Conservation (phyloP, 2,113 vertebrate species). For the Nycticryphes semicollaris region DNA sequence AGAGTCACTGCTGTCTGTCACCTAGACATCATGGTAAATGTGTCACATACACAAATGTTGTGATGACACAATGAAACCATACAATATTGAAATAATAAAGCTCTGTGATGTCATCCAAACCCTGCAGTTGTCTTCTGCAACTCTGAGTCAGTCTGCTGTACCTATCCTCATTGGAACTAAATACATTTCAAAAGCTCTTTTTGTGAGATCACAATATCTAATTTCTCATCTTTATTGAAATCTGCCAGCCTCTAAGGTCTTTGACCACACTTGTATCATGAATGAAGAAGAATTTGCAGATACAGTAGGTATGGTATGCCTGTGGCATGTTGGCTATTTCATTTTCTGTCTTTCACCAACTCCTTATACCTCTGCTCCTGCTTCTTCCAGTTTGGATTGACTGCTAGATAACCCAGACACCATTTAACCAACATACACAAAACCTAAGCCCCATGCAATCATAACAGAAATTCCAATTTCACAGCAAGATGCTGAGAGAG, state of each 20-base stretch:
- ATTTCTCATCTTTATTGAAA: not conserved
- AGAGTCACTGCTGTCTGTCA: not conserved
- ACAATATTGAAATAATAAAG: not conserved
- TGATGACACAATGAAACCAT: not conserved
- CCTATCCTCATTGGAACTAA: not conserved
- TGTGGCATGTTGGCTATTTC: not conserved
- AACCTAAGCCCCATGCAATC: conserved; percentile 11
- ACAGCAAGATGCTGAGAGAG: conserved; percentile 10
- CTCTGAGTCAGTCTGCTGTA: not conserved
- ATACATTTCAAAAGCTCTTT: not conserved
- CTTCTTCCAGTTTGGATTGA: not conserved
- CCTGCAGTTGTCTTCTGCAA: not conserved
- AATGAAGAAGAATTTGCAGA: not conserved
- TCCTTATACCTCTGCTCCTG: not conserved
- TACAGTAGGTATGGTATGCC: not conserved
- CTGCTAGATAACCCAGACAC: not conserved
- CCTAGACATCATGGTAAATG: not conserved
- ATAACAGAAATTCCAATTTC: conserved; percentile 27
- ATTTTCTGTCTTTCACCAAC: not conserved
- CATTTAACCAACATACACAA: not conserved
- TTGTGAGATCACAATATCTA: not conserved
- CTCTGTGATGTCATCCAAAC: not conserved
- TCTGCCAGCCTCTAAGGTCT: not conserved
- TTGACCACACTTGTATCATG: not conserved
- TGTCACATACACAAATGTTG: not conserved